Evolutionary conservation across 2,113 vertebrate species (phyloP), one percentile per base, ranked within the genome.

Genomic region (Bufo gargarizans): DNA sequence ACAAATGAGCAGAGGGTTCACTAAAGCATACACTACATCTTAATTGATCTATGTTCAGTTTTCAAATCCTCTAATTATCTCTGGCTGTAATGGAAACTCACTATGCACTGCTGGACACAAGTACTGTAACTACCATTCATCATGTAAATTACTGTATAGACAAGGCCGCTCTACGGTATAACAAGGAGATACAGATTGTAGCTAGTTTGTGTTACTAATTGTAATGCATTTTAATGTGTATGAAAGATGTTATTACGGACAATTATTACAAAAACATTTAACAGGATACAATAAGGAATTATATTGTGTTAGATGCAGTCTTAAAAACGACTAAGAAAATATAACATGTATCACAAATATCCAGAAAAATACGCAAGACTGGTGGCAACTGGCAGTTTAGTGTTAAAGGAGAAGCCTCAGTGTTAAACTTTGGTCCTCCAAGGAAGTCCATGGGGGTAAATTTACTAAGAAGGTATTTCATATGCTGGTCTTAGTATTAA

Each of bases 111-210:
- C 65, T 82, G 59, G 80, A 82, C 67, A 85, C 33, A 47, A 74
- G 53, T 56, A 65, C 33, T 74, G 79, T 43, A 50, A 22, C 12
- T 85, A 56, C 22, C 67, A 85, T 85, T 76, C 69, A 85, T 85
- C 83, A 85, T 58, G 69, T 58, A 58, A 85, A 85, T 74, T 74
- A 65, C 83, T 43, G 20, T 85, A 74, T 85, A 58, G 83, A 74
- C 72, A 85, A 43, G 59, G 67, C 19, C 4, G 20, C 83, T 74
- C 69, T 59, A 74, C 83, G 9, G 20, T 72, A 74, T 85, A 85
- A 76, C 55, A 74, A 74, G 71, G 22, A 58, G 65, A 74, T 74
- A 85, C 47, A 56, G 67, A 59, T 74, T 45, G 56, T 58, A 45
- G 45, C 16, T 63, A 43, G 58, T n/a, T 65, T 49, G 80, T 22